Evolutionary conservation across 2,888 invertebrate species (phyloP).

Genomic region (Harpalus rubripes): DNA sequence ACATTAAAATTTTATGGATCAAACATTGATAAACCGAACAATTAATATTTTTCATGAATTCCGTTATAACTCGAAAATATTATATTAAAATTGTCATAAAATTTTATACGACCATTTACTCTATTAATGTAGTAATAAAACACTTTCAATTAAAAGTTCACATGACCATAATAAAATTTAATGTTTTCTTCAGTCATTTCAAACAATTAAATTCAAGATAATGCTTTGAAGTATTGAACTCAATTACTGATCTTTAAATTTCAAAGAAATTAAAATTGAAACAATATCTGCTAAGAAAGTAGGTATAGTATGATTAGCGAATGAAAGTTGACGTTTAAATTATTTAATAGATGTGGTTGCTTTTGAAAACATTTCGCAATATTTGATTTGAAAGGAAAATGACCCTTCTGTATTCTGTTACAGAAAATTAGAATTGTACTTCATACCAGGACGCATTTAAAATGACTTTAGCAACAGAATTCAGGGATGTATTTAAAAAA

Average conservation of each 20-base stretch:
- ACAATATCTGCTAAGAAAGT: no score
- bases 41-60: background rate
- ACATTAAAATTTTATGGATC: background rate
- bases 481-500: no score
- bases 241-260: background rate
- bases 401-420: no score
- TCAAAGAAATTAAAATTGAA: background rate
- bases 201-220: background rate
- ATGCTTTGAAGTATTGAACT: background rate
- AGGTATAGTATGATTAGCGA: no score
- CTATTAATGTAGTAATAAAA: background rate
- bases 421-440: no score
- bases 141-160: background rate
- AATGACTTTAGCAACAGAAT: no score
- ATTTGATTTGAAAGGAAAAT: no score
- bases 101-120: background rate
- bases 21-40: background rate
- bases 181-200: background rate
- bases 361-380: no score
- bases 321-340: no score
- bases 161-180: background rate
- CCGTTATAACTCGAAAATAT: no score
- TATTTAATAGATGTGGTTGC: no score
- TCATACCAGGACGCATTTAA: no score
- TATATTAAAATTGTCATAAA: background rate